These are phyloP conservation scores for Scaptomyza tumidula DNA, from an alignment of 2,888 invertebrate species.

Conservation along the genomic window DNA sequence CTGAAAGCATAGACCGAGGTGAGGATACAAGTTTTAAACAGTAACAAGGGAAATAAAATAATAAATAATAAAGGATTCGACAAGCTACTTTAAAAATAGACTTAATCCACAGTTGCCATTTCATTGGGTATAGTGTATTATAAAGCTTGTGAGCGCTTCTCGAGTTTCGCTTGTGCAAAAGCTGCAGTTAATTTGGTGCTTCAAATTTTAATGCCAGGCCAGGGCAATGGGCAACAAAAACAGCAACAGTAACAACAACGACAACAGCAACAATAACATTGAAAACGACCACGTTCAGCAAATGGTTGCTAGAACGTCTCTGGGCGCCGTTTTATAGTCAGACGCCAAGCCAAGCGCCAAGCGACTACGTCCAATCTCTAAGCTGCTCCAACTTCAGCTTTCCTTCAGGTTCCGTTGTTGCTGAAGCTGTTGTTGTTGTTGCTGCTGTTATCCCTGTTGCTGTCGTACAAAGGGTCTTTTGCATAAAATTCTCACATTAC, in stretches of 20 bases:
- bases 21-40: background rate
- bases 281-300: conserved; percentile 62
- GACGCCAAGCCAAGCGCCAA: conserved; percentile 48
- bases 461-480: conserved; percentile 58
- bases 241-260: conserved; percentile 38
- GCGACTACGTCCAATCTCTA: conserved; percentile 51
- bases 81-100: background rate
- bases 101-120: conserved; percentile 10
- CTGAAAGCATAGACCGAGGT: background rate
- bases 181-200: conserved; percentile 81
- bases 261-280: conserved; percentile 49
- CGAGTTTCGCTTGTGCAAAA: conserved; percentile 70
- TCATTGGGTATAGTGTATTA: conserved; percentile 53
- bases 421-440: background rate
- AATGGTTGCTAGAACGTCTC: conserved; percentile 59
- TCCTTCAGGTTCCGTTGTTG: conserved; percentile 1
- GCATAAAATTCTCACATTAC: conserved; percentile 80
- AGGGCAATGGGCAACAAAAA: conserved; percentile 49
- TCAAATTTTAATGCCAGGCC: conserved; percentile 73
- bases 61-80: background rate
- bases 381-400: conserved; percentile 30
- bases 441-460: conserved; percentile 32
- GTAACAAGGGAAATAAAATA: background rate
- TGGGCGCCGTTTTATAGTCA: conserved; percentile 76
- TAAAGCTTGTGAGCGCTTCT: conserved; percentile 63